A percentile compares a stretch with the other conserved stretches of the same genome.
Evolutionary conservation across 2,888 invertebrate species (phyloP).

Genomic region (Drosophila parthenogenetica): DNA sequence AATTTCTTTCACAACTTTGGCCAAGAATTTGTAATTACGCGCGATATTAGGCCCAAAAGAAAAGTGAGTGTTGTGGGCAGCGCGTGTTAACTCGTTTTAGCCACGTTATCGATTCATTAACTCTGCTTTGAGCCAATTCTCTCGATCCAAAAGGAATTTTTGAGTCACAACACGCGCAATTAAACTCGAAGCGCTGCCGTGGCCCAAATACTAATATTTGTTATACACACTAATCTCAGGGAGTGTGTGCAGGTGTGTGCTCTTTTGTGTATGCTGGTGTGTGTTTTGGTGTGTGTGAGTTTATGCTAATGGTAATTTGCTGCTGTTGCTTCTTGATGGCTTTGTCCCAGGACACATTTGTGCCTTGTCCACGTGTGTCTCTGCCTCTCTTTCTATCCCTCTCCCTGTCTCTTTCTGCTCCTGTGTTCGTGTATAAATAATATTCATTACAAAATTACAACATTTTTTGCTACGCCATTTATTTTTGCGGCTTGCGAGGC

Average conservation of each 20-base stretch:
- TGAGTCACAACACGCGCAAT: constrained; percentile 66
- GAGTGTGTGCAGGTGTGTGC: constrained; percentile 10
- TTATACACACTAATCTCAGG: constrained; percentile 58
- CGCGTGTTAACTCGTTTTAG: constrained; percentile 22
- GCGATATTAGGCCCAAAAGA: constrained; percentile 15
- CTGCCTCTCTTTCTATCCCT: not conserved
- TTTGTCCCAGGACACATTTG: constrained; percentile 31
- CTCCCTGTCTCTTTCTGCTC: constrained; percentile 1
- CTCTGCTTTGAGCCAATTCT: constrained; percentile 9
- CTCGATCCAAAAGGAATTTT: constrained; percentile 37
- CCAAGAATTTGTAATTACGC: constrained; percentile 38
- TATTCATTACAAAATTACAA: constrained; percentile 69
- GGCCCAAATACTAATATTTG: constrained; percentile 51
- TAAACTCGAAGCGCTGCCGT: constrained; percentile 53
- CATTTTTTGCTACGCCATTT: constrained; percentile 44
- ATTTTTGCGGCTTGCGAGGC: constrained; percentile 41
- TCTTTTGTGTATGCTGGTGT: not conserved
- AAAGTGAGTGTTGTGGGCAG: constrained; percentile 6
- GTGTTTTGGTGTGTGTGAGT: constrained; percentile 20
- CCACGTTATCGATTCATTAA: constrained; percentile 58
- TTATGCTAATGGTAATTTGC: constrained; percentile 60
- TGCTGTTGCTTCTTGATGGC: constrained; percentile 40
- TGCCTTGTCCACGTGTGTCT: constrained; percentile 24
- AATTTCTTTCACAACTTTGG: not conserved
- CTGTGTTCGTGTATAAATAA: constrained; percentile 35